Conservation (phyloP, 2,888 invertebrate genomes). For the Eilema depressum region DNA sequence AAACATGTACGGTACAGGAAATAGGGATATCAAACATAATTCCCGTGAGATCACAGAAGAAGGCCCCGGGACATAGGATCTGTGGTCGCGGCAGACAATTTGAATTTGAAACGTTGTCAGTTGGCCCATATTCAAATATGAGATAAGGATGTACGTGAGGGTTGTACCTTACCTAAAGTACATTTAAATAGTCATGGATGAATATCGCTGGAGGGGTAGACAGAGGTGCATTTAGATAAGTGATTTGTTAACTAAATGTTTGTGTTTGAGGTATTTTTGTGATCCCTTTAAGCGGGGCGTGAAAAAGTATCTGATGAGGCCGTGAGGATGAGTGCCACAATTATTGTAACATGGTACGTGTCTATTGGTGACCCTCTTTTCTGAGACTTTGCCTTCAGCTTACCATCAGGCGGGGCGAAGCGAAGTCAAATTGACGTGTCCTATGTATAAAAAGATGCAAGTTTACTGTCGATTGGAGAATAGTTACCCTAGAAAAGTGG, state of each 20-base stretch:
- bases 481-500: too few relatives aligned
- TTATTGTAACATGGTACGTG: too few relatives aligned
- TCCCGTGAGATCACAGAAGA: not conserved
- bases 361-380: too few relatives aligned
- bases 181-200: not conserved
- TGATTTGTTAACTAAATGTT: not conserved
- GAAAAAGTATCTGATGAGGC: too few relatives aligned
- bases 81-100: not conserved
- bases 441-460: too few relatives aligned
- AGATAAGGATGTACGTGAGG: not conserved
- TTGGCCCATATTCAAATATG: not conserved
- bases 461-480: too few relatives aligned
- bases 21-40: not conserved
- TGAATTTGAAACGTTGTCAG: slow-evolving; percentile 1
- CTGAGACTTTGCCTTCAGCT: too few relatives aligned
- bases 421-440: too few relatives aligned
- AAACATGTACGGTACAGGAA: not conserved
- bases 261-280: not conserved
- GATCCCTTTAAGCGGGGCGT: too few relatives aligned
- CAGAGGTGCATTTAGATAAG: not conserved
- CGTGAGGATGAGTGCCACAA: too few relatives aligned
- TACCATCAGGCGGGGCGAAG: too few relatives aligned
- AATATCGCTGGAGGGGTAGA: not conserved
- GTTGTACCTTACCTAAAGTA: not conserved
- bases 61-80: not conserved